A percentile compares a stretch with the other conserved stretches of the same genome.
These are phyloP conservation scores for Microtus pennsylvanicus DNA, from an alignment of 2,113 vertebrate genomes.

Conservation along the genomic window DNA sequence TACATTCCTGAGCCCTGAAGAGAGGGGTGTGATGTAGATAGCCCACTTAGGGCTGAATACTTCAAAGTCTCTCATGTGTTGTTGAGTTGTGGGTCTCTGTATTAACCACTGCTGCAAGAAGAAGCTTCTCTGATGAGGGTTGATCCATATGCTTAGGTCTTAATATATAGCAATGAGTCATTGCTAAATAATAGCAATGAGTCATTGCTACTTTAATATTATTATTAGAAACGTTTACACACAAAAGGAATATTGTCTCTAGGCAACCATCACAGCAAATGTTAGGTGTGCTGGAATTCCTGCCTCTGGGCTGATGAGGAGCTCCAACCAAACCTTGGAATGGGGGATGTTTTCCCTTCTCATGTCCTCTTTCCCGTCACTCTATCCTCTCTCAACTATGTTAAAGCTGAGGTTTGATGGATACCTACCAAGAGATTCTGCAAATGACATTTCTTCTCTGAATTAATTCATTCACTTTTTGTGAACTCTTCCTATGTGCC, in stretches of 20 bases:
- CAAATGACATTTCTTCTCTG: constrained; percentile 25
- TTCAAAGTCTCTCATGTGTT: background rate
- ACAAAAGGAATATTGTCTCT: background rate
- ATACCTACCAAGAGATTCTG: background rate
- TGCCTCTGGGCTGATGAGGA: background rate
- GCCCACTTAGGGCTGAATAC: too few relatives aligned
- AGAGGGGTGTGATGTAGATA: background rate
- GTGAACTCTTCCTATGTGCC: background rate
- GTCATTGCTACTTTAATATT: background rate
- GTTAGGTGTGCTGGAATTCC: background rate
- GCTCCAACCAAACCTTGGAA: background rate
- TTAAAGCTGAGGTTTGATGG: constrained; percentile 2
- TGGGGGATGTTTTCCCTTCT: background rate
- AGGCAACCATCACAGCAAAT: background rate
- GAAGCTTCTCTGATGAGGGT: background rate
- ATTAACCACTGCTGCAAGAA: too few relatives aligned
- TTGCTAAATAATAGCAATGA: background rate
- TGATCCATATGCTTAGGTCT: background rate
- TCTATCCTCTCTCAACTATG: background rate
- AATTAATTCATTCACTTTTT: background rate
- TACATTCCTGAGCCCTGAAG: background rate
- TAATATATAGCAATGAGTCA: background rate
- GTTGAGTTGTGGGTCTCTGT: background rate
- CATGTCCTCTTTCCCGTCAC: background rate
- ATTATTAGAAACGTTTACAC: background rate